Conservation (phyloP, 1,140 invertebrate species). For the Pseudomyrmex cubaensis region DNA sequence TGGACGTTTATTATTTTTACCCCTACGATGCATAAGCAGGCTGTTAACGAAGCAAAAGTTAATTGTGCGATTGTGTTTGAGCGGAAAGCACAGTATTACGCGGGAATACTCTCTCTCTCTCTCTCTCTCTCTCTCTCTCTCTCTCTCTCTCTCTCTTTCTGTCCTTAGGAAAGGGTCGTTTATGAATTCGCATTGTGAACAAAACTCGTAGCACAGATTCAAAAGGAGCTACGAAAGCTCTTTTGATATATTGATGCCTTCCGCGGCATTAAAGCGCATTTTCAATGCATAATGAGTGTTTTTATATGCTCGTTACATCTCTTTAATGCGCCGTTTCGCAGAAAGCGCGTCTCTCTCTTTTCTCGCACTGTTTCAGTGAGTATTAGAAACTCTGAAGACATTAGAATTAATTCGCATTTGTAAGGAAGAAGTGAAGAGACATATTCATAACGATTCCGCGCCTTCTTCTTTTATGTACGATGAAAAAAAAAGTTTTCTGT, state of each 20-base stretch:
- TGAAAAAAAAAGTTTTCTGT: not conserved
- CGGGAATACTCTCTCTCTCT: slow-evolving; percentile 28
- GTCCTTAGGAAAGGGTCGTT: slow-evolving; percentile 6
- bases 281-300: slow-evolving; percentile 54
- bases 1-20: not conserved
- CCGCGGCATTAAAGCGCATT: slow-evolving; percentile 44
- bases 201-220: slow-evolving; percentile 44
- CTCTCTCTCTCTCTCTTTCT: not conserved
- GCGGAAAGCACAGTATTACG: slow-evolving; percentile 40
- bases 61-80: slow-evolving; percentile 49
- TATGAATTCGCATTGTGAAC: slow-evolving; percentile 55
- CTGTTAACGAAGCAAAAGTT: slow-evolving; percentile 55
- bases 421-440: not conserved
- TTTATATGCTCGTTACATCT: slow-evolving; percentile 46
- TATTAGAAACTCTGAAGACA: slow-evolving; percentile 19
- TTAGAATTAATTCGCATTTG: slow-evolving; percentile 39
- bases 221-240: slow-evolving; percentile 45
- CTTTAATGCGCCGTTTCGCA: slow-evolving; percentile 30
- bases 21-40: not conserved
- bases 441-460: slow-evolving; percentile 8
- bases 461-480: not conserved
- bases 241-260: slow-evolving; percentile 61
- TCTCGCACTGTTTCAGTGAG: not conserved
- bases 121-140: not conserved
- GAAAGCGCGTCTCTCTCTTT: not conserved